phyloP scores from a whole-genome alignment of 2,113 vertebrate genomes.

The Tyrannus savana region DNA sequence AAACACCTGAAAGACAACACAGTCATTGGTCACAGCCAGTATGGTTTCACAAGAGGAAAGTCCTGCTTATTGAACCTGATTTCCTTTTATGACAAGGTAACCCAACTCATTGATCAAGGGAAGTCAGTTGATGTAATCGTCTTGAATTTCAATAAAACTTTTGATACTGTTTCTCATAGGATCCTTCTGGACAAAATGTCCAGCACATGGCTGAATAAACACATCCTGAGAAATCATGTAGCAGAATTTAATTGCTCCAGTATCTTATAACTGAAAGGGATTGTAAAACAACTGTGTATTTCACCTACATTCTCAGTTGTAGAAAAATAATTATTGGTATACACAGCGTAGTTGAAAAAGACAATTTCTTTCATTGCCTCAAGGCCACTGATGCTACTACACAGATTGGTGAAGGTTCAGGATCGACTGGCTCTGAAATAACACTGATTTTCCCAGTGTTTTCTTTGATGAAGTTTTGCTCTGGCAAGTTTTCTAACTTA shows the following conservation, averaged over 20 bases:
- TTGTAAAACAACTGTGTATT: conserved; percentile 8
- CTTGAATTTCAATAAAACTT: too few relatives aligned
- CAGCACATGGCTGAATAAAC: too few relatives aligned
- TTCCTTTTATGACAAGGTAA: too few relatives aligned
- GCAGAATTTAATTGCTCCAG: neutral
- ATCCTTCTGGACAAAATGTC: too few relatives aligned
- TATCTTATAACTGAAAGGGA: neutral
- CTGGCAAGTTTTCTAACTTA: neutral
- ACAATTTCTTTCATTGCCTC: conserved; percentile 1
- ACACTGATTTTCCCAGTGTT: neutral
- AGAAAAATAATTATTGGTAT: conserved; percentile 16
- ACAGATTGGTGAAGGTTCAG: conserved; percentile 10
- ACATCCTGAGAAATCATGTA: neutral
- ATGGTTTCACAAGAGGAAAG: too few relatives aligned
- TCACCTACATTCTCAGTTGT: neutral
- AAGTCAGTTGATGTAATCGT: too few relatives aligned
- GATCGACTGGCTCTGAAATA: conserved; percentile 37
- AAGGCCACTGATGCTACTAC: conserved; percentile 23
- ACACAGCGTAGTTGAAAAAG: conserved; percentile 27
- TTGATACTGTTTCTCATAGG: too few relatives aligned
- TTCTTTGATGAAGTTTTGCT: conserved; percentile 13
- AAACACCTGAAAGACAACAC: too few relatives aligned
- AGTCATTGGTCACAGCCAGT: too few relatives aligned
- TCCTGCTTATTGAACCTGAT: too few relatives aligned
- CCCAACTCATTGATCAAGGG: too few relatives aligned